Percentiles rank a stretch among this genome's conserved stretches.
Conservation (phyloP, 2,797 vertebrate genomes). For the Emys orbicularis region DNA sequence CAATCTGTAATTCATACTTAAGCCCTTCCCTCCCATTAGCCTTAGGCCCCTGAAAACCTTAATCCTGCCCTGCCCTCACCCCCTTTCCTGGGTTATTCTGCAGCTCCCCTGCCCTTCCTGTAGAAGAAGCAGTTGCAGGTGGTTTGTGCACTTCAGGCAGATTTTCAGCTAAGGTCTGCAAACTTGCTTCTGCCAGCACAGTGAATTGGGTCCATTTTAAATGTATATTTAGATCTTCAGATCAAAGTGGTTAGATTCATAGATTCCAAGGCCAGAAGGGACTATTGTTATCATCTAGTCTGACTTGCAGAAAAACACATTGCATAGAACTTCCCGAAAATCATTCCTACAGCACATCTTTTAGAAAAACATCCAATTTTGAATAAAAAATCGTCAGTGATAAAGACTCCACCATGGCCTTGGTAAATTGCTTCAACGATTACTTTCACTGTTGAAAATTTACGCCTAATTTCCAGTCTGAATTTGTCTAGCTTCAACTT, state of each 20-base stretch:
- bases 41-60: too few species aligned
- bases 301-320: not conserved
- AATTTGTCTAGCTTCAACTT: not conserved
- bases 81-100: not conserved
- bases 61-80: not conserved
- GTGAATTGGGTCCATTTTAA: not conserved
- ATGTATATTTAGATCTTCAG: slow-evolving; percentile 24
- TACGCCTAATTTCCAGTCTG: not conserved
- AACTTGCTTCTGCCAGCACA: slow-evolving; percentile 6
- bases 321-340: not conserved
- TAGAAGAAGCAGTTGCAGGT: not conserved
- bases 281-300: not conserved
- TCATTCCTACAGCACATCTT: not conserved
- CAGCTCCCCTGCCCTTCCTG: not conserved
- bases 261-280: not conserved
- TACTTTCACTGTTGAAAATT: not conserved
- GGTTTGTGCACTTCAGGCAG: not conserved
- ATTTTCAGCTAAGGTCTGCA: slow-evolving; percentile 1
- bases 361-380: not conserved
- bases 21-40: too few species aligned
- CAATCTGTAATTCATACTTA: too few species aligned
- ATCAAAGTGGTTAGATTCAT: slow-evolving; percentile 7
- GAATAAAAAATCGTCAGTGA: not conserved
- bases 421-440: not conserved
- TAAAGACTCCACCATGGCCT: not conserved